These are phyloP conservation scores for Sitta europaea DNA, from an alignment of 2,113 vertebrate species.

Conservation along the genomic window DNA sequence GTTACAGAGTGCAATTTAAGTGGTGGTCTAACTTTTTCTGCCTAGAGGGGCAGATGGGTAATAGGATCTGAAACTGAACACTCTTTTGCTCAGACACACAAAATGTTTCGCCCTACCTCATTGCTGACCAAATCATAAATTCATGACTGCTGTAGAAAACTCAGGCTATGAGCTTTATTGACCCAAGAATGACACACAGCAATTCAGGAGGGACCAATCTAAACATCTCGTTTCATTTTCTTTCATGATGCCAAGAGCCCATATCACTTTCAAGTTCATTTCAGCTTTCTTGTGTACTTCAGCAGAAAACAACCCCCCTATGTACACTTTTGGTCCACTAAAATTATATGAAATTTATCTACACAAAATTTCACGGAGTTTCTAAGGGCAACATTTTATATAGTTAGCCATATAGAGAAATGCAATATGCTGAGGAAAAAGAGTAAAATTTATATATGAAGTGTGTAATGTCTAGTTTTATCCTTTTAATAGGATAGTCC, in stretches of 20 bases:
- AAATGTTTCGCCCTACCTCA: background rate
- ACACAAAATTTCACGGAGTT: background rate
- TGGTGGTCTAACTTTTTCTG: background rate
- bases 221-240: background rate
- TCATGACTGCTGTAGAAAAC: slow-evolving; percentile 3
- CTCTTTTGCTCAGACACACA: background rate
- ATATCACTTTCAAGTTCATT: slow-evolving; percentile 10
- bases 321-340: background rate
- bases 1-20: background rate
- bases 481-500: background rate
- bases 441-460: background rate
- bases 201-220: slow-evolving; percentile 6
- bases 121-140: slow-evolving; percentile 9
- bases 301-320: background rate
- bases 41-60: background rate
- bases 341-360: background rate
- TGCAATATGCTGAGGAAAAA: background rate
- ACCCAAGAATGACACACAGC: background rate
- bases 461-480: background rate
- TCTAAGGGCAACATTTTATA: background rate
- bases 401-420: background rate
- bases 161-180: background rate
- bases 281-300: slow-evolving; percentile 15
- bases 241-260: background rate
- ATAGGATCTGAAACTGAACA: background rate